Base-by-base conservation (phyloP, 2,888 invertebrate species). In the Thymelicus lineola region DNA sequence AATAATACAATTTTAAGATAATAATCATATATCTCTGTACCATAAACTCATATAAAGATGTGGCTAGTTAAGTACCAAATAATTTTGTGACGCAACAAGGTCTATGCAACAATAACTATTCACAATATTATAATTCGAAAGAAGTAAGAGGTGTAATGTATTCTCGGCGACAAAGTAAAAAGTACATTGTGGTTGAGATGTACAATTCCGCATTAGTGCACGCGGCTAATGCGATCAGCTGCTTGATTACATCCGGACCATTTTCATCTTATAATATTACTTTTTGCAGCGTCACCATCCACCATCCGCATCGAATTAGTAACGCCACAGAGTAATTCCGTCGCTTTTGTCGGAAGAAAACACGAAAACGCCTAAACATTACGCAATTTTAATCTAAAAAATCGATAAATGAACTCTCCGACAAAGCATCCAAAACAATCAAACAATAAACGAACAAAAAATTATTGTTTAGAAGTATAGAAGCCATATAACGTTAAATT, bases 221-320 rank as follows among this genome's bases (percentile, higher is more conserved):
- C 67, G 57, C 55, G 12, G 20, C 28, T 62, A 61, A 45, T n/a
- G 62, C 36, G 68, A 68, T 68, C 68, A 62, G 48, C 35, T 28
- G 57, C 46, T 46, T 62, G 55, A 62, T 62, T 62, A 68, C 57
- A 68, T 68, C 68, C 68, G 68, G 68, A 57, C 57, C 46, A 48
- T 50, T 46, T 61, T 61, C 62, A 68, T 42, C 36, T 68, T 46
- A 57, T 62, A 61, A 61, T 55, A 61, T 62, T 57, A 53, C 55
- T 38, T 62, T 45, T 57, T 53, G 20, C 20, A 20, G 20, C 20
- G 12, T 20, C 53, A 12, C 28, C 28, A 28, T 28, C 28, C 20
- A 12, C 12, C 20, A 53, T 53, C 53, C 20, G 53, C n/a, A 10
- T 53, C 12, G 53, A 9, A 4, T 50, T 20, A 20, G 10, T 20